phyloP scores from a whole-genome alignment of 2,888 invertebrate species.

The Scaptomyza reducta region DNA sequence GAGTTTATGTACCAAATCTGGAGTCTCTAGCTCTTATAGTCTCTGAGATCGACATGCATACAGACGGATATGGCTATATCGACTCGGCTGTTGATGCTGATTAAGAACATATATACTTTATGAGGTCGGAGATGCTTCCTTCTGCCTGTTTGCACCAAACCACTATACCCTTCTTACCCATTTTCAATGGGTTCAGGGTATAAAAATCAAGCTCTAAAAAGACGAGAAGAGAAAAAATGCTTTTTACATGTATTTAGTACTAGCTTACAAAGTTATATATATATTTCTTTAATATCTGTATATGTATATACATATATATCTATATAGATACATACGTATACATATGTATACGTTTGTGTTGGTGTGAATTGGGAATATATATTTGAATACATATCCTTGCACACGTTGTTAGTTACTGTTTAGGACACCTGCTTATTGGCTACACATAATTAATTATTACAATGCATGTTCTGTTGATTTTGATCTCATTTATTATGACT shows the following conservation, averaged over 20 bases:
- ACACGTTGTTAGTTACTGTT: conserved; percentile 18
- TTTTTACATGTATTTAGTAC: conserved; percentile 16
- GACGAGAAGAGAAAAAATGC: conserved; percentile 25
- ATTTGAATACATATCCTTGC: conserved; percentile 3
- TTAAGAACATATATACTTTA: too few relatives aligned
- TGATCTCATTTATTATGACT: conserved; percentile 1
- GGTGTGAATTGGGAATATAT: background rate
- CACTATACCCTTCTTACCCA: too few relatives aligned
- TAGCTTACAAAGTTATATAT: conserved; percentile 11
- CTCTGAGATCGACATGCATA: too few relatives aligned
- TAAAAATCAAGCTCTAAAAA: too few relatives aligned
- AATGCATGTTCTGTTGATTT: conserved; percentile 26
- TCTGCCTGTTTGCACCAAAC: too few relatives aligned
- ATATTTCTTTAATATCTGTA: conserved; percentile 3
- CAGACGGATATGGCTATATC: too few relatives aligned
- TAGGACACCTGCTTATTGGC: conserved; percentile 19
- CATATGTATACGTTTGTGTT: conserved; percentile 6
- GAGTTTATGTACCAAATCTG: too few relatives aligned
- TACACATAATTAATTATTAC: conserved; percentile 27
- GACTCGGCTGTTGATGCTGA: too few relatives aligned
- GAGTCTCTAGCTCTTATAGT: too few relatives aligned
- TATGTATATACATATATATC: conserved; percentile 8
- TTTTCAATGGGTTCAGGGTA: too few relatives aligned
- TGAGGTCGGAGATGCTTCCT: too few relatives aligned
- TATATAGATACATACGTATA: conserved; percentile 9